These are phyloP conservation scores for Mormyrops boulengeri DNA, from an alignment of 2,797 vertebrate genomes.

Conservation along the genomic window DNA sequence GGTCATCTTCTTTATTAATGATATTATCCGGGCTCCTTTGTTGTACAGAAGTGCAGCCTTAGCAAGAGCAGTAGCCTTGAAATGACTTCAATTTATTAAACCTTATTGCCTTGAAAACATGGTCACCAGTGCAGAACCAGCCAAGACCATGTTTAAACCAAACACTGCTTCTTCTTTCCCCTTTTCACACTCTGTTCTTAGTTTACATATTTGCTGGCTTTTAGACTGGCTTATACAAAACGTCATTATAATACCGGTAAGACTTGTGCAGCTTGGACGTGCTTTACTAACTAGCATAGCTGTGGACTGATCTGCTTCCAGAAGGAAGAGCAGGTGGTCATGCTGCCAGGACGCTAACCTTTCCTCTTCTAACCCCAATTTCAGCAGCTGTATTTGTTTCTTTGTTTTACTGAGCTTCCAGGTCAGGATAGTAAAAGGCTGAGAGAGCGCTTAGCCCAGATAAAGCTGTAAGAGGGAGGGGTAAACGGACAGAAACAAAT, in stretches of 20 bases:
- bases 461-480: not conserved
- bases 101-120: not conserved
- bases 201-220: not conserved
- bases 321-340: not conserved
- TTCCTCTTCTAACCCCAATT: slow-evolving; percentile 4
- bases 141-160: not conserved
- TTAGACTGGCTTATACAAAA: not conserved
- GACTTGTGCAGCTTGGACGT: not conserved
- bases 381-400: slow-evolving; percentile 27
- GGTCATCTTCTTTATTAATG: not conserved
- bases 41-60: not conserved
- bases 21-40: not conserved
- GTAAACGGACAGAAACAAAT: slow-evolving; percentile 37
- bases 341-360: not conserved
- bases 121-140: not conserved
- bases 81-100: not conserved
- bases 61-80: not conserved
- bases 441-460: slow-evolving; percentile 14
- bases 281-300: not conserved
- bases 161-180: not conserved
- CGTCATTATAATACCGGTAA: not conserved
- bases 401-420: slow-evolving; percentile 56
- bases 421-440: slow-evolving; percentile 34
- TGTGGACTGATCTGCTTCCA: too few species aligned
- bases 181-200: not conserved